Conservation (phyloP, 2,888 invertebrate species). For the Scaeva pyrastri region DNA sequence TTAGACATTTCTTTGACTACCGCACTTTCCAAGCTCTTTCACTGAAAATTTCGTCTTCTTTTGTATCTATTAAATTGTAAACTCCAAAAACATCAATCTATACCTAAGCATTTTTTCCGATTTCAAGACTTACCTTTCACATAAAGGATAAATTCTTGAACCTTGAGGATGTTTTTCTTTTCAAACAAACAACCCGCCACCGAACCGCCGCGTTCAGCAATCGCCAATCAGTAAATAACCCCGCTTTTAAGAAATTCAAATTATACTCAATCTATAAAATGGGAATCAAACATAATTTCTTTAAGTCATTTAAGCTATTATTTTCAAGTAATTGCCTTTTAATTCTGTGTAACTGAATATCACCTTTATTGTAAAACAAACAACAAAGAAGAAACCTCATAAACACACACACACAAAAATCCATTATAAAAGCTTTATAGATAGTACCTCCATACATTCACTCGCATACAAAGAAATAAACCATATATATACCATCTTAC, state of each 20-base stretch:
- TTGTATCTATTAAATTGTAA: no score
- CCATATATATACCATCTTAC: not conserved
- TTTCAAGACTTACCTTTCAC: no score
- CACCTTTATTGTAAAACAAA: conserved; percentile 21
- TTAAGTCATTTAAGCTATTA: conserved; percentile 9
- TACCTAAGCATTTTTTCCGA: no score
- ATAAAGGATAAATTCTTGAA: no score
- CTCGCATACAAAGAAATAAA: not conserved
- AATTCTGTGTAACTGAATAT: not conserved
- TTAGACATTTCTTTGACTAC: no score
- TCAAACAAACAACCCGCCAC: not conserved
- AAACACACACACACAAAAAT: conserved; percentile 2
- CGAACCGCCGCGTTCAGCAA: no score
- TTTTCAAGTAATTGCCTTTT: conserved; percentile 4
- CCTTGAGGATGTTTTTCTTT: not conserved
- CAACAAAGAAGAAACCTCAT: conserved; percentile 3
- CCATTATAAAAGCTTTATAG: conserved; percentile 3
- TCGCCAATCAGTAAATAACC: not conserved
- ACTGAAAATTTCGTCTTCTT: no score
- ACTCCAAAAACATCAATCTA: no score
- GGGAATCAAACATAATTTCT: not conserved
- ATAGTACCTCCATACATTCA: not conserved
- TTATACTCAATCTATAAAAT: not conserved
- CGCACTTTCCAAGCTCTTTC: no score
- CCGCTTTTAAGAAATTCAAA: not conserved